phyloP scores from a whole-genome alignment of 2,113 vertebrate genomes.

The Osmerus mordax region DNA sequence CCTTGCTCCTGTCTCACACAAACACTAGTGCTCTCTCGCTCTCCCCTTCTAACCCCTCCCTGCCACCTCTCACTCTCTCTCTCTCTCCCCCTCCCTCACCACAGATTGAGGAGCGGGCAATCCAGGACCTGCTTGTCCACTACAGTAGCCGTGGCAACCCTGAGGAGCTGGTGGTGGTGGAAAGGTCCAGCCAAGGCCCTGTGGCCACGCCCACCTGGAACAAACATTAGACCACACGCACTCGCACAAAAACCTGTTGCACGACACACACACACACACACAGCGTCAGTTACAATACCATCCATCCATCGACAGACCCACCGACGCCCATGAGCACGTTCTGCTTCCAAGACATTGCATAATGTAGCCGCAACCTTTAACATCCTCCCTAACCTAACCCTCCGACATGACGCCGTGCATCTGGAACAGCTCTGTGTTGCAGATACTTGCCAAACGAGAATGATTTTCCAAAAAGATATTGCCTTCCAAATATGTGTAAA shows the following conservation, averaged over 20 bases:
- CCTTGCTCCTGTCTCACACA: background rate
- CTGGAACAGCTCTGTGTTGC: no score
- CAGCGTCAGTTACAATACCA: background rate
- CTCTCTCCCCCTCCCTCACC: background rate
- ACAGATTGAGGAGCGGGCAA: slow-evolving; percentile 92
- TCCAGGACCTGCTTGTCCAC: slow-evolving; percentile 88
- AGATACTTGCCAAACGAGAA: no score
- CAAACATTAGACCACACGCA: slow-evolving; percentile 76
- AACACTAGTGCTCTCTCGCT: no score
- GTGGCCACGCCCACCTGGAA: slow-evolving; percentile 91
- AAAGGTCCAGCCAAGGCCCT: slow-evolving; percentile 85
- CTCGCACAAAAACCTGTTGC: background rate
- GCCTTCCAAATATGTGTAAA: no score
- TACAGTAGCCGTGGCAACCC: slow-evolving; percentile 88
- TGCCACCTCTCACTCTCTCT: background rate
- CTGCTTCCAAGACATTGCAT: no score
- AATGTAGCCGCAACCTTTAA: no score
- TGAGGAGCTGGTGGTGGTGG: slow-evolving; percentile 90
- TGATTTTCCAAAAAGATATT: no score
- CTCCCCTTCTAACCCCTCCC: no score
- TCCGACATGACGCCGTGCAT: no score
- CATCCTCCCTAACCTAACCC: no score
- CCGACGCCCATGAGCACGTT: no score
- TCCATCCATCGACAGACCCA: no score
- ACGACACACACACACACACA: background rate